Evolutionary conservation across 2,797 vertebrate species (phyloP).

Genomic region (Pangasius larnaudii): DNA sequence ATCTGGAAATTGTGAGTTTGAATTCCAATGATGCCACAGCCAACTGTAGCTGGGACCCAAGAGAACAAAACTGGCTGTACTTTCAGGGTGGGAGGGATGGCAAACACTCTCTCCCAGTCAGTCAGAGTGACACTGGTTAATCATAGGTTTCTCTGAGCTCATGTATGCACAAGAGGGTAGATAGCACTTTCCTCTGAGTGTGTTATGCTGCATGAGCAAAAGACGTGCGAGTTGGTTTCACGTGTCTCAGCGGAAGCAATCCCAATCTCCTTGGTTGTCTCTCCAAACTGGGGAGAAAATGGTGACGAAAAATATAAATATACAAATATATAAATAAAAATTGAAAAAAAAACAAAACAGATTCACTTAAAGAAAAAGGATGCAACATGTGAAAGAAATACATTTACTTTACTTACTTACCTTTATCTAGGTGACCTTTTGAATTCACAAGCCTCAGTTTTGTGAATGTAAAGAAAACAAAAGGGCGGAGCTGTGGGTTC

Average conservation of each 20-base stretch:
- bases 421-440: constrained; percentile 4
- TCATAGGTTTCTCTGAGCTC: not conserved
- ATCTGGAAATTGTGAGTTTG: not conserved
- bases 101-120: not conserved
- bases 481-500: not conserved
- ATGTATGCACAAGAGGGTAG: not conserved
- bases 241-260: not conserved
- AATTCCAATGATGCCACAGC: too few species aligned
- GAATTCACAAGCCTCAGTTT: not conserved
- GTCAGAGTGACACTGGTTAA: not conserved
- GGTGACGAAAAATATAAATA: not conserved
- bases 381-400: not conserved
- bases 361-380: not conserved
- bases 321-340: not conserved
- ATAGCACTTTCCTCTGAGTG: not conserved
- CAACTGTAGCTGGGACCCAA: not conserved
- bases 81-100: not conserved
- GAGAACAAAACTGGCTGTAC: not conserved
- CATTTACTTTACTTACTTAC: not conserved
- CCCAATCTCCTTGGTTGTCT: not conserved
- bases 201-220: not conserved
- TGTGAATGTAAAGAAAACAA: not conserved
- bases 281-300: not conserved
- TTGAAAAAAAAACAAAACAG: not conserved
- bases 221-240: not conserved